Percentiles rank a stretch among this genome's conserved stretches.
Conservation (phyloP, 1,140 invertebrate species). For the Stegodyphus dumicola region DNA sequence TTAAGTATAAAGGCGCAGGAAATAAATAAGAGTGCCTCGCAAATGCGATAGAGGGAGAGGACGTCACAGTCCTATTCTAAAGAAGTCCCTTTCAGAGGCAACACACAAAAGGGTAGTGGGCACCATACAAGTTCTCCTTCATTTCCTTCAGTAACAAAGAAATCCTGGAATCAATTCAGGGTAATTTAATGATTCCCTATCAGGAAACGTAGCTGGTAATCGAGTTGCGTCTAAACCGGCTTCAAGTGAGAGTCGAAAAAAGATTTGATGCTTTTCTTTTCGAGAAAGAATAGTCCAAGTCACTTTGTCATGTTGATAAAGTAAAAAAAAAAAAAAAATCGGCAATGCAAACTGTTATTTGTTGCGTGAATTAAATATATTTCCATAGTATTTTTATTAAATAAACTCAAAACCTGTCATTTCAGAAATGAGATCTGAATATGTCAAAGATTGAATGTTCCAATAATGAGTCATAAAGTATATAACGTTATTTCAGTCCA, state of each 20-base stretch:
- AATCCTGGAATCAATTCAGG: slow-evolving; percentile 16
- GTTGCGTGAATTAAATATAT: too few relatives aligned
- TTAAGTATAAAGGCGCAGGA: too few relatives aligned
- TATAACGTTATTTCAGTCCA: too few relatives aligned
- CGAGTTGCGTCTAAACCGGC: slow-evolving; percentile 6
- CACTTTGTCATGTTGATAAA: neutral
- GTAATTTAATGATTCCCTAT: slow-evolving; percentile 39
- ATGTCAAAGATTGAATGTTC: too few relatives aligned
- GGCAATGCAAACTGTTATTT: too few relatives aligned
- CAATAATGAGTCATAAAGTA: too few relatives aligned
- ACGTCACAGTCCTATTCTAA: neutral
- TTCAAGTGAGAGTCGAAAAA: neutral
- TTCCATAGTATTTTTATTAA: too few relatives aligned
- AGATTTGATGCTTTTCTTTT: neutral
- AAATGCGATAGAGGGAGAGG: too few relatives aligned
- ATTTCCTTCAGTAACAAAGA: slow-evolving; percentile 21
- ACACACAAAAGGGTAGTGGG: neutral
- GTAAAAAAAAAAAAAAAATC: neutral
- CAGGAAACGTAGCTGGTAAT: slow-evolving; percentile 8
- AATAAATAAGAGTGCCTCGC: too few relatives aligned
- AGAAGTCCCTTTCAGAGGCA: slow-evolving; percentile 1
- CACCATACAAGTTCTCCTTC: neutral
- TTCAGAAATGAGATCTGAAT: too few relatives aligned
- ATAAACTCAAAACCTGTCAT: too few relatives aligned
- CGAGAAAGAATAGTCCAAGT: neutral